Evolutionary conservation across 30 jellyfish, hydroid and myxozoan species (phyloP), one percentile per base, ranked within the genome.

Genomic region (Cassiopea xamachana): DNA sequence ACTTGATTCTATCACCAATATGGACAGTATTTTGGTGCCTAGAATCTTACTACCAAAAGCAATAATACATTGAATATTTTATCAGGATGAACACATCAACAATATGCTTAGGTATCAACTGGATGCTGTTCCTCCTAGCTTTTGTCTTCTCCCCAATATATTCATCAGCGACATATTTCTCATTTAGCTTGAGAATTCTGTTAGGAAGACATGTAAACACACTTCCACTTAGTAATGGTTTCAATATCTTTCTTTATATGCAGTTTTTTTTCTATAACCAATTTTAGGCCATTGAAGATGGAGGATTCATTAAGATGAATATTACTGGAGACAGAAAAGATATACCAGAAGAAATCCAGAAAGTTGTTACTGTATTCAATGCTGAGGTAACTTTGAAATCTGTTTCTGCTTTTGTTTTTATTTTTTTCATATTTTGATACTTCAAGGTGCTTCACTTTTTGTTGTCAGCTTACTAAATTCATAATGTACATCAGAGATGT

Each of bases 241-340:
- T 55, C 10, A 55, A 3, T 55, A 55, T 55, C 7, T 55, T 55
- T 10, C 12, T 3, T 55, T 55, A 6, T 55, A 3, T 3, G 64
- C 12, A 10, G 7, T 6, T 10, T 55, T 55, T 10, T 0, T 55
- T 3, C 12, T 55, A 6, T 55, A 3, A 6, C 64, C 64, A 55
- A 48, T 46, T 69, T 10, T 67, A 94, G 98, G 97, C 97, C 6
- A 81, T 70, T 19, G 98, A 94, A 77, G 97, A 94, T 59, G 97
- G 91, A 51, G 96, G 96, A 82, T 94, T 87, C 69, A 44, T 94
- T 55, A 90, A 77, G 58, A 92, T 94, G 72, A 85, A 27, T 10
- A 46, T 94, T 48, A 73, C 13, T 47, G 90, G 88, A 14, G 70
- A 71, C 64, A 70, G 55, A 47, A 64, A n/a, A 58, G 77, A 62